phyloP scores from a whole-genome alignment of 2,113 vertebrate species.

The Gopherus flavomarginatus region DNA sequence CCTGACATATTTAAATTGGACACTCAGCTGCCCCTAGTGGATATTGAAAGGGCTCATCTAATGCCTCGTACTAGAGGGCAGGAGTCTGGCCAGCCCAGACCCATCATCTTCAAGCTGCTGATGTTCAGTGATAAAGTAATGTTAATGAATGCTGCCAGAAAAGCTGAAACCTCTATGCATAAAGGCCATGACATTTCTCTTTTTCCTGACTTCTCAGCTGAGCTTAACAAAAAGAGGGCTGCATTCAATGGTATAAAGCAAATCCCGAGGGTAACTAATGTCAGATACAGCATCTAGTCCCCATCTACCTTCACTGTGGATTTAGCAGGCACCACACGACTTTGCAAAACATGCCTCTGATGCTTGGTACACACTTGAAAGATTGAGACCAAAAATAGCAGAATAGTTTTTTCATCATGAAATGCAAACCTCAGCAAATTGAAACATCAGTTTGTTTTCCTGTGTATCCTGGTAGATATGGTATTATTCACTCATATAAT shows the following conservation, averaged over 20 bases:
- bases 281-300: not conserved
- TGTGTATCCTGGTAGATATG: not conserved
- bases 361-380: not conserved
- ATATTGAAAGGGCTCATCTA: not conserved
- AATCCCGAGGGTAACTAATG: not conserved
- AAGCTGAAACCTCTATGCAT: not conserved
- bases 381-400: too few species aligned
- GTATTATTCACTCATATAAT: not conserved
- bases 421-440: not conserved
- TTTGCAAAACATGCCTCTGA: not conserved
- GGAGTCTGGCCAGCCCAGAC: not conserved
- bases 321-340: not conserved
- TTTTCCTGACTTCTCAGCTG: not conserved
- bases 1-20: not conserved
- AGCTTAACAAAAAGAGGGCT: not conserved
- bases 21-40: not conserved
- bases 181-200: not conserved
- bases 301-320: not conserved
- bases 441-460: not conserved
- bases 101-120: not conserved
- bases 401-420: not conserved
- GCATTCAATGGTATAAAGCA: not conserved
- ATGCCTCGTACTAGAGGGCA: not conserved
- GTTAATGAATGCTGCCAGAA: not conserved
- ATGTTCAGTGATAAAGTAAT: not conserved